Conservation (phyloP, 2,797 vertebrate genomes). For the Otolemur crassicaudatus region DNA sequence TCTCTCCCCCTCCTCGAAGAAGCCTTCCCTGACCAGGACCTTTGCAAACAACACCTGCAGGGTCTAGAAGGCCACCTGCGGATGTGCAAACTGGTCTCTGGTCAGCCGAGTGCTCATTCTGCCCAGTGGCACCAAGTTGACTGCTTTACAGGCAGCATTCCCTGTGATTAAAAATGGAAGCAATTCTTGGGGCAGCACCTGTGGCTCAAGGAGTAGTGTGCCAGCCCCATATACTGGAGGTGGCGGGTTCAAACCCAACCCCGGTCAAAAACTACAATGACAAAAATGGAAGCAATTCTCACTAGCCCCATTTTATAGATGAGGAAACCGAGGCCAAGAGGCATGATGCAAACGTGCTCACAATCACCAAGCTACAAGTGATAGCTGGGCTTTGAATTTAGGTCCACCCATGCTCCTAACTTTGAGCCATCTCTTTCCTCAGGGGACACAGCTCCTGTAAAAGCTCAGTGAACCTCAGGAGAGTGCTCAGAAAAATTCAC, state of each 20-base stretch:
- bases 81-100: background rate
- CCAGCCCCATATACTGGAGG: no score
- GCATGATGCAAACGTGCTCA: background rate
- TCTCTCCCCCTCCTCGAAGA: slow-evolving; percentile 37
- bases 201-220: no score
- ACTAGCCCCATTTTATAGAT: slow-evolving; percentile 21
- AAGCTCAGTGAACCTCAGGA: background rate
- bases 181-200: background rate
- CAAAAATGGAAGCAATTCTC: background rate
- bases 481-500: background rate
- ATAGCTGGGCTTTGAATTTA: slow-evolving; percentile 8
- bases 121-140: background rate
- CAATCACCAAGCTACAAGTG: background rate
- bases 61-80: background rate
- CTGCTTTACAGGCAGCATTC: background rate
- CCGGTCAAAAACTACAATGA: no score
- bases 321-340: slow-evolving; percentile 3
- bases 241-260: no score
- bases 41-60: background rate
- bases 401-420: background rate
- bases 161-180: background rate
- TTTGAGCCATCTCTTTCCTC: background rate
- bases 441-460: background rate
- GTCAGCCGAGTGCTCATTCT: background rate
- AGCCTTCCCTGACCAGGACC: slow-evolving; percentile 28